Evolutionary conservation across 2,113 vertebrate species (phyloP), one percentile per base, ranked within the genome.

Genomic region (Genyomyrus donnyi): DNA sequence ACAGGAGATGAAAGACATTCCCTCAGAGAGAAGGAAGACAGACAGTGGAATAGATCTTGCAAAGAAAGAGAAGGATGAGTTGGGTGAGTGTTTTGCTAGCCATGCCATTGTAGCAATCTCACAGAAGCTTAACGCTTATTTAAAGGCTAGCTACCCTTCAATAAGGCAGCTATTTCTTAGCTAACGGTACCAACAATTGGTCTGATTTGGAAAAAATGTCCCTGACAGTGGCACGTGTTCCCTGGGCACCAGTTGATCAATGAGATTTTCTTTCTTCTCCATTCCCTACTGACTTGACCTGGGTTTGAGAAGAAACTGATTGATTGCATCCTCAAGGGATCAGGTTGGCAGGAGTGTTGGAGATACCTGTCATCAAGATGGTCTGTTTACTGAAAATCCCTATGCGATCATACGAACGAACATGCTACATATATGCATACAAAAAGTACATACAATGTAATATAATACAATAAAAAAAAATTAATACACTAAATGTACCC

Each of bases 21-120:
- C 1, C 0, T 2, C 10, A 9, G 93, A 94, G 31, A 94, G 92
- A 90, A 95, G 93, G 80, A 95, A 91, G 93, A 95, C 94, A 45
- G 89, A 92, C 19, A 93, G 93, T 4, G 95, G 93, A 1, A 88
- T 94, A 56, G 92, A 93, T 90, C 92, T 93, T 92, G 95, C 95
- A 91, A 92, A 89, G 89, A 52, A 91, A 46, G 74, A 80, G 39
- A 42, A 39, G 35, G 15, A 19, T 19, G 17, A 80, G n/a, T 17
- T 19, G 35, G 74, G 74, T 80, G 35, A 80, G 74, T 35, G 74
- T 39, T 35, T 74, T 27, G 62, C 62, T 66, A 66, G n/a, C 9
- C n/a, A 66, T 27, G 10, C n/a, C 27, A 11, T 70, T 70, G 62
- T 70, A 70, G 62, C 10, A 70, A 70, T 70, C 27, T 31, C 62